Evolutionary conservation across 2,113 vertebrate genomes (phyloP).

Genomic region (Pseudorectes ferrugineus): DNA sequence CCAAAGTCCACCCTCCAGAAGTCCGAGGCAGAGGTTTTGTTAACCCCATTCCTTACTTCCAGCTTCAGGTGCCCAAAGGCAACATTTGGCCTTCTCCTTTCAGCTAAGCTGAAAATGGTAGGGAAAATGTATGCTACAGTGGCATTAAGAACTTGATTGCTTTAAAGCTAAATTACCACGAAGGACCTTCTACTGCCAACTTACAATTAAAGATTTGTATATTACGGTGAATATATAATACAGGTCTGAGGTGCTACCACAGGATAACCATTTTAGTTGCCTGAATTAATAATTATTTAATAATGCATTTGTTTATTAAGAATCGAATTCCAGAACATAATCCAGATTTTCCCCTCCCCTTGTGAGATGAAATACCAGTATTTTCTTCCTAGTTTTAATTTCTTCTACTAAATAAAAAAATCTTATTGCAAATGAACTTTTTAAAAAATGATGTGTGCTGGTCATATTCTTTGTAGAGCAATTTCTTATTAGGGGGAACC

Average conservation of each 20-base stretch:
- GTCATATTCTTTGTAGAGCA: background rate
- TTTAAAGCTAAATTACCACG: background rate
- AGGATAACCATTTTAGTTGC: background rate
- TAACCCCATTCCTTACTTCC: background rate
- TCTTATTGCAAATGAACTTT: background rate
- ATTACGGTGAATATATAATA: background rate
- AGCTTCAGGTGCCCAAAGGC: background rate
- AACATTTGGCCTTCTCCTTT: background rate
- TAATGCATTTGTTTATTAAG: background rate
- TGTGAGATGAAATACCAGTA: background rate
- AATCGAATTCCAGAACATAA: background rate
- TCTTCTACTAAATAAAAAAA: background rate
- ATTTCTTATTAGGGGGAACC: background rate
- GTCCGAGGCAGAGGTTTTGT: background rate
- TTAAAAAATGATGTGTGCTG: background rate
- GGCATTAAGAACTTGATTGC: background rate
- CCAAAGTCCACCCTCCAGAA: background rate
- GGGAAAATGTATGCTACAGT: background rate
- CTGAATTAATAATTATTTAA: background rate
- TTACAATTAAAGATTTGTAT: background rate
- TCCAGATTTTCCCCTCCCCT: background rate
- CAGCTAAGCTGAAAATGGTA: background rate
- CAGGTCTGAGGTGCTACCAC: background rate
- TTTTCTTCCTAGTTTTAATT: background rate
- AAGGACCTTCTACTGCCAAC: background rate